phyloP scores from a whole-genome alignment of 1,140 invertebrate species.

The Leguminivora glycinivorella region DNA sequence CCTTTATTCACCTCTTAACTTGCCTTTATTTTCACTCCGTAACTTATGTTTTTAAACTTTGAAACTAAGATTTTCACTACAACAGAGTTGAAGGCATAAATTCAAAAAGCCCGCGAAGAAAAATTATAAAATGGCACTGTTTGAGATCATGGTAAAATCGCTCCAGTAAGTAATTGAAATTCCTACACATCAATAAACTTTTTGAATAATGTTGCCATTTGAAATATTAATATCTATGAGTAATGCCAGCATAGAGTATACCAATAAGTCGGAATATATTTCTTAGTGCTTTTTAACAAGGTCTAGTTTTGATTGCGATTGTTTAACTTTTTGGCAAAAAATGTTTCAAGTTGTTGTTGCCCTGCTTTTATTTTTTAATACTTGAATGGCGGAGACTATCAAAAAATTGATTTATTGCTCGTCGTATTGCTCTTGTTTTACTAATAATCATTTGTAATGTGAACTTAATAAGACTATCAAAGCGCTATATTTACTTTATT shows the following conservation, averaged over 20 bases:
- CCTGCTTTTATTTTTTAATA: constrained; percentile 23
- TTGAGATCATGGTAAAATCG: neutral
- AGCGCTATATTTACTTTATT: constrained; percentile 10
- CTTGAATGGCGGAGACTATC: constrained; percentile 23
- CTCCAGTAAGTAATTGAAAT: neutral
- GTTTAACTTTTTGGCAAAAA: constrained; percentile 20
- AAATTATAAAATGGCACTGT: neutral
- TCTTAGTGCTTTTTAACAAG: neutral
- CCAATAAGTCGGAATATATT: neutral
- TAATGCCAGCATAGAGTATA: neutral
- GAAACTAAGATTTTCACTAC: too few relatives aligned
- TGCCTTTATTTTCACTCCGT: too few relatives aligned
- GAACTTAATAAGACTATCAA: neutral
- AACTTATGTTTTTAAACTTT: too few relatives aligned
- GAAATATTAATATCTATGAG: neutral
- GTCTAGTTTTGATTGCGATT: neutral
- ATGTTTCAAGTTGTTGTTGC: constrained; percentile 9
- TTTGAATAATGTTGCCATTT: constrained; percentile 14
- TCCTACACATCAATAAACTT: neutral
- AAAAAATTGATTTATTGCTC: constrained; percentile 28
- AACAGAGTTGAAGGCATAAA: neutral
- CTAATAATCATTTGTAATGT: neutral
- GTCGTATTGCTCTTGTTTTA: constrained; percentile 8
- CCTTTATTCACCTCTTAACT: too few relatives aligned
- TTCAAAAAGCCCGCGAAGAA: neutral